A percentile compares a stretch with the other conserved stretches of the same genome.
phyloP scores from a whole-genome alignment of 2,797 vertebrate genomes.

The Anniella stebbinsi region DNA sequence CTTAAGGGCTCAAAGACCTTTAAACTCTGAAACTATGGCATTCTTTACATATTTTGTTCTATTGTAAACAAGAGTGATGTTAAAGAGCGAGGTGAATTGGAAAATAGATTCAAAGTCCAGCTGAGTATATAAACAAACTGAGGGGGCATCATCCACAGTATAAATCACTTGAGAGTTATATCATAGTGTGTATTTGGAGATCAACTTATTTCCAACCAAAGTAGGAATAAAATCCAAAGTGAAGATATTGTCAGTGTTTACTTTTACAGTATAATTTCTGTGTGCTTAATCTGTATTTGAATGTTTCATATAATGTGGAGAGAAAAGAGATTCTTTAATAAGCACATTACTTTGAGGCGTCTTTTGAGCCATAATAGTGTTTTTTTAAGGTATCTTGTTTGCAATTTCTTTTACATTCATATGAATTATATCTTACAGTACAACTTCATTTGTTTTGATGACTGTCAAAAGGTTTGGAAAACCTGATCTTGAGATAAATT shows the following conservation, averaged over 20 bases:
- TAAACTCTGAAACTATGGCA: neutral
- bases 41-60: slow-evolving; percentile 35
- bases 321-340: neutral
- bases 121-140: neutral
- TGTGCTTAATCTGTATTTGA: neutral
- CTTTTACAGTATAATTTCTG: neutral
- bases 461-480: neutral
- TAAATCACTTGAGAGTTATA: neutral
- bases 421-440: neutral
- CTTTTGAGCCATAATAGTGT: neutral
- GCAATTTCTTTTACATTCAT: neutral
- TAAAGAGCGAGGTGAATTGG: neutral
- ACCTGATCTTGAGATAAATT: neutral
- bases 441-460: neutral
- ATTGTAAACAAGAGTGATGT: neutral
- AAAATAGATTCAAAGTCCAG: neutral
- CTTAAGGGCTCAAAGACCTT: slow-evolving; percentile 10
- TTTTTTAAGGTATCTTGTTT: neutral
- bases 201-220: neutral
- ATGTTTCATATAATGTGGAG: neutral
- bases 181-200: neutral
- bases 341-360: neutral
- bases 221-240: neutral
- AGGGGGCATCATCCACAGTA: neutral
- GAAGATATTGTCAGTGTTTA: neutral